Base-by-base conservation (phyloP, 2,113 vertebrate species). In the Misgurnus anguillicaudatus region DNA sequence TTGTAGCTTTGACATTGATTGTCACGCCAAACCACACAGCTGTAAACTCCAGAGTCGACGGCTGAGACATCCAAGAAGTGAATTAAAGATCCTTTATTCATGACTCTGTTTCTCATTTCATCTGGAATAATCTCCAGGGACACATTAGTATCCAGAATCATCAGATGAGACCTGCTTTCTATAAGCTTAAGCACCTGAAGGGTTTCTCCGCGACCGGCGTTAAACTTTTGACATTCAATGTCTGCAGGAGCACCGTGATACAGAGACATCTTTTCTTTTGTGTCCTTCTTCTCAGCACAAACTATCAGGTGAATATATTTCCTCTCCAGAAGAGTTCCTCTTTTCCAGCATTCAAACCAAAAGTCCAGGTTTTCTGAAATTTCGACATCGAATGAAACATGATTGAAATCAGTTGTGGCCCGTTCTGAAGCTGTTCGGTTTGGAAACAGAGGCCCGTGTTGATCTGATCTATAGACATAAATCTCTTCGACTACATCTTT, bases 91-190 rank as follows among this genome's bases (percentile, higher is more conserved):
- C 64, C 64, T 5, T 6, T 6, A 1, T 67, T 67, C 19, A 67
- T 14, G n/a, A 67, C 42, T 24, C 19, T 66, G 10, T 19, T 67
- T 6, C 9, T 47, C 42, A 67, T 41, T 24, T 3, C 10, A 67
- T 67, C 41, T 4, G 65, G 65, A 67, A 67, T 67, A 13, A 47
- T 8, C n/a, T 67, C 65, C 19, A 67, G n/a, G 21, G 65, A 67
- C 13, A 24, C 11, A 11, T 6, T 24, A 41, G 11, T 67, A 45
- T 67, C 41, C 64, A 66, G n/a, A 66, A 66, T 66, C 41, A 9
- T 45, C 1, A 8, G 9, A 13, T 55, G 36, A 38, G 13, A 38
- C 3, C 1, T 2, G 36, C 0, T 17, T 41, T 1, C 16, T 10
- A 10, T n/a, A 9, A 2, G n/a, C 64, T 45, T 17, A 13, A 66